Evolutionary conservation across 1,140 invertebrate species (phyloP), one percentile per base, ranked within the genome.

Genomic region (Apolygus lucorum): DNA sequence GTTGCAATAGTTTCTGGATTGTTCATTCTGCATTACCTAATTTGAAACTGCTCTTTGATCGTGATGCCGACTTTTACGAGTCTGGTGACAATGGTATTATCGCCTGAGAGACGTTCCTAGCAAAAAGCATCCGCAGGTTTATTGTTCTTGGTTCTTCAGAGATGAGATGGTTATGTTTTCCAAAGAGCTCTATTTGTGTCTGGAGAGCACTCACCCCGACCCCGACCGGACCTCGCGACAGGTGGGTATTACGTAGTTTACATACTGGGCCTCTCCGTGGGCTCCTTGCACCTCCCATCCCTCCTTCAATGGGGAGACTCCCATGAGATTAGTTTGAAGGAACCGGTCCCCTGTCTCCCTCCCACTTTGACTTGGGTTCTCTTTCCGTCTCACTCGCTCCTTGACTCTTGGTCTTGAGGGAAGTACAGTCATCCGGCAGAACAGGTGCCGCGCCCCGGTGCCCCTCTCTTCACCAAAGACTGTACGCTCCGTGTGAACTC

Each of bases 221-320:
- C 22, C 8, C 8, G 22, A 8, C 22, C 54, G 8, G 8, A 11
- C 54, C 13, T 17, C 54, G 54, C 54, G 54, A 59, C 54, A 59
- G 54, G 54, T 59, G 54, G 22, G 22, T 59, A 59, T 59, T 59
- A 59, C 54, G 54, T 59, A 59, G 54, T 59, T 59, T 59, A 59
- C 54, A 59, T 59, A 59, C 13, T 59, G 54, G 54, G 54, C 34
- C 17, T 17, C 17, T 11, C 54, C 54, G 4, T 11, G 54, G 54
- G 54, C 54, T 17, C 34, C 34, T 49, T 49, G 8, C 54, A 59
- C 54, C 54, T 21, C 54, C 4, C 22, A 11, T 21, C 54, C 22
- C 4, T 21, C 54, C 22, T 59, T 59, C 54, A 59, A 4, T 59
- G 54, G 54, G 11, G 34, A 17, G 4, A 4, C 4, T 42, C 34